phyloP scores from a whole-genome alignment of 2,888 invertebrate genomes.

The Drosophila austrosaltans region DNA sequence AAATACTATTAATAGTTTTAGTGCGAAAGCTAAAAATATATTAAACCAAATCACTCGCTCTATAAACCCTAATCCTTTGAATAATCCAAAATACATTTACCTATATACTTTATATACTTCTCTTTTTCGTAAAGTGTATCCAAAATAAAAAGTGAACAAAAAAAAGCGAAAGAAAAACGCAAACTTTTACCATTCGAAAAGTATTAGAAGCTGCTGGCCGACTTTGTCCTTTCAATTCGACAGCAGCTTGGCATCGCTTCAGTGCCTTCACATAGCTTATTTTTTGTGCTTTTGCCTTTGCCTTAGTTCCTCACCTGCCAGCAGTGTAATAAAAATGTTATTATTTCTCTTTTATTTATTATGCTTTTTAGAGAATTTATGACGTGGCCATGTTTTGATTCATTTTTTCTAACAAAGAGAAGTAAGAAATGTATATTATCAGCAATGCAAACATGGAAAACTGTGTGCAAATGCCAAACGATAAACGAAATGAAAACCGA shows the following conservation, averaged over 20 bases:
- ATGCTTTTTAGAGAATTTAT: constrained; percentile 79
- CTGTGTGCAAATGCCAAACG: constrained; percentile 22
- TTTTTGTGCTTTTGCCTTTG: not conserved
- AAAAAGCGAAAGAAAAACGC: not conserved
- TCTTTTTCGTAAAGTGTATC: not conserved
- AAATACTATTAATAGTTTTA: too few relatives aligned
- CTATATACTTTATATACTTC: too few relatives aligned
- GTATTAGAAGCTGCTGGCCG: constrained; percentile 64
- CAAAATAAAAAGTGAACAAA: not conserved
- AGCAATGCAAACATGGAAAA: constrained; percentile 66
- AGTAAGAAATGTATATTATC: constrained; percentile 13
- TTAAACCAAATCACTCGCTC: too few relatives aligned
- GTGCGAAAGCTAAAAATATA: too few relatives aligned
- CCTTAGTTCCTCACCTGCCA: constrained; percentile 15
- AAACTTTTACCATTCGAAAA: constrained; percentile 64
- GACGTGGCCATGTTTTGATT: constrained; percentile 73
- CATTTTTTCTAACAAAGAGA: constrained; percentile 57
- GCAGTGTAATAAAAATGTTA: constrained; percentile 78
- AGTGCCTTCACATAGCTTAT: constrained; percentile 1
- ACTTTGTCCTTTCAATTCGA: constrained; percentile 19
- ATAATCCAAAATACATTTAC: too few relatives aligned
- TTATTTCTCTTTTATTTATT: constrained; percentile 81
- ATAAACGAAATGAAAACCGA: constrained; percentile 2
- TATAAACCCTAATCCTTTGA: too few relatives aligned
- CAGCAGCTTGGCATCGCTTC: constrained; percentile 34